These are phyloP conservation scores for Argynnis bischoffii DNA, from an alignment of 2,888 invertebrate species.

Conservation along the genomic window DNA sequence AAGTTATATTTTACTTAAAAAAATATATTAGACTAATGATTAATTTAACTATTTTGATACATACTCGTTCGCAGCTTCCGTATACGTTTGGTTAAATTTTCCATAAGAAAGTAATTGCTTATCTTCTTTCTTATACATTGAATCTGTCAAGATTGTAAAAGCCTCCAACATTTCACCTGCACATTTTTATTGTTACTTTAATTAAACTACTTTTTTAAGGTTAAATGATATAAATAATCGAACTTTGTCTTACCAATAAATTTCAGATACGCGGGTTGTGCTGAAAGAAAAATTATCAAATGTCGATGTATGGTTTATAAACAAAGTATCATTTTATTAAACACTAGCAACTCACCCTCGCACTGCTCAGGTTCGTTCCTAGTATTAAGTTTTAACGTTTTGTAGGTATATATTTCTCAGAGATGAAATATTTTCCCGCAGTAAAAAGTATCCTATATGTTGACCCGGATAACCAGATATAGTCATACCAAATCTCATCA, in stretches of 20 bases:
- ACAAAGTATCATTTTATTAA: too few species aligned
- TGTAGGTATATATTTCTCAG: too few species aligned
- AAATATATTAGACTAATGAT: not conserved
- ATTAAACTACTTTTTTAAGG: too few species aligned
- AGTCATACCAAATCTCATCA: too few species aligned
- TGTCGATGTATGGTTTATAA: not conserved
- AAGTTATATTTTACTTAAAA: not conserved
- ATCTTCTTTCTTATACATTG: slow-evolving; percentile 60
- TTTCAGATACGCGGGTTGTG: slow-evolving; percentile 55
- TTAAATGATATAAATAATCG: not conserved
- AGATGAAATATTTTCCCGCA: too few species aligned
- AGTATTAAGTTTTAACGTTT: too few species aligned
- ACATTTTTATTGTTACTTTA: not conserved
- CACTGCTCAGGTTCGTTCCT: too few species aligned
- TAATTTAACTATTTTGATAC: slow-evolving; percentile 26
- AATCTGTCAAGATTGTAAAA: slow-evolving; percentile 57
- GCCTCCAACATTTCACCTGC: slow-evolving; percentile 64
- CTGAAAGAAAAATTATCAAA: slow-evolving; percentile 49
- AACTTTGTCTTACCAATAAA: slow-evolving; percentile 54
- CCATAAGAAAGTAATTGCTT: slow-evolving; percentile 54
- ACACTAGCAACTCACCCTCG: too few species aligned
- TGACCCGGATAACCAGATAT: too few species aligned
- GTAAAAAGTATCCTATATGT: too few species aligned
- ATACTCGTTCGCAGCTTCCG: slow-evolving; percentile 62
- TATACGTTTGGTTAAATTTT: slow-evolving; percentile 59